Percentiles rank a stretch among this genome's conserved stretches.
These are phyloP conservation scores for Masticophis lateralis DNA, from an alignment of 2,797 vertebrate genomes.

Conservation along the genomic window DNA sequence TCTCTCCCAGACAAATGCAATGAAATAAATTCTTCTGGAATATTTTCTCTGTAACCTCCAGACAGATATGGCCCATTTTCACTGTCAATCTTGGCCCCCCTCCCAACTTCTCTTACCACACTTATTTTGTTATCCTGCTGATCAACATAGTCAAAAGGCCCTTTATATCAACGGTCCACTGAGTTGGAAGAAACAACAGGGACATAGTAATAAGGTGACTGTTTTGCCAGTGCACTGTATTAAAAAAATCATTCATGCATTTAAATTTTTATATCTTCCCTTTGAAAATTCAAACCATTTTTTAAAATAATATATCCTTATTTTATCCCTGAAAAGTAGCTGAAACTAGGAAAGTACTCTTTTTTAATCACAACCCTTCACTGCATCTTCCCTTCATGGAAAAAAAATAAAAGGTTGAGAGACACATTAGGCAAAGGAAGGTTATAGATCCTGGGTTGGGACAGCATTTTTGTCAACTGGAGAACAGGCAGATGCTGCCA, in stretches of 20 bases:
- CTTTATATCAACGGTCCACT: not conserved
- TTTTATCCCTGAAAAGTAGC: not conserved
- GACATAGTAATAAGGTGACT: not conserved
- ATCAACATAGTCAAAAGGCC: not conserved
- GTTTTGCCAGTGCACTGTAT: not conserved
- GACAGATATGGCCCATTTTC: not conserved
- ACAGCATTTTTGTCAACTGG: not conserved
- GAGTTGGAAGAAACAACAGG: not conserved
- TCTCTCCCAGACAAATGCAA: not conserved
- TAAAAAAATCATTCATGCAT: not conserved
- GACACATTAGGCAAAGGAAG: not conserved
- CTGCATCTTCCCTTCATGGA: not conserved
- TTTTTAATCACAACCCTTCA: not conserved
- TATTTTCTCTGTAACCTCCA: not conserved
- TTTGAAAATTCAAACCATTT: not conserved
- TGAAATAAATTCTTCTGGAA: not conserved
- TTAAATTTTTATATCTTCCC: not conserved
- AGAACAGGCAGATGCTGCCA: not conserved
- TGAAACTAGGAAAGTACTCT: not conserved
- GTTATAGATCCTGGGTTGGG: not conserved
- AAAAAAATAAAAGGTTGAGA: not conserved
- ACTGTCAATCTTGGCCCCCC: not conserved
- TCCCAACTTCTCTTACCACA: not conserved
- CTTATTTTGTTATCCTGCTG: not conserved
- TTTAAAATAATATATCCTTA: not conserved